phyloP scores from a whole-genome alignment of 2,797 vertebrate species.

The Coranthus polyacanthus region DNA sequence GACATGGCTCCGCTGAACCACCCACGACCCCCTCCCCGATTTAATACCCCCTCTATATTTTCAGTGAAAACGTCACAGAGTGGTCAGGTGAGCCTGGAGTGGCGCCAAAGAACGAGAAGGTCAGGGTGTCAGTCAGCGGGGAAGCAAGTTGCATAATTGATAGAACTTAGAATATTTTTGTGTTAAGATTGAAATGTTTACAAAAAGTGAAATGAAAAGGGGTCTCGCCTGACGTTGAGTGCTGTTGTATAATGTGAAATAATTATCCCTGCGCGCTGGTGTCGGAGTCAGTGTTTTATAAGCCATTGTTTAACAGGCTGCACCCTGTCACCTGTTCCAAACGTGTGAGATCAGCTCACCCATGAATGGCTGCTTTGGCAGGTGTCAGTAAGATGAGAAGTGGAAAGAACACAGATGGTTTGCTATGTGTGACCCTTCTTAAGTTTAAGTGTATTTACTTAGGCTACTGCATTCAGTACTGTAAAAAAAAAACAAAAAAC shows the following conservation, averaged over 20 bases:
- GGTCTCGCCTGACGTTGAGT: slow-evolving; percentile 19
- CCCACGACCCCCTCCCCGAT: not conserved
- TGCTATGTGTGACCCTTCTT: slow-evolving; percentile 9
- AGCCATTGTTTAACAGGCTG: slow-evolving; percentile 71
- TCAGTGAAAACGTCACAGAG: slow-evolving; percentile 25
- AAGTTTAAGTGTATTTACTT: not conserved
- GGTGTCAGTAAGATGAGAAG: slow-evolving; percentile 63
- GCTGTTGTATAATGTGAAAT: slow-evolving; percentile 11
- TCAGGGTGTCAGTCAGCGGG: slow-evolving; percentile 23
- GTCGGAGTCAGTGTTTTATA: slow-evolving; percentile 49
- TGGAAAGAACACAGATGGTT: slow-evolving; percentile 10
- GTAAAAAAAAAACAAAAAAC: not conserved
- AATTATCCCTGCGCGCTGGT: slow-evolving; percentile 21
- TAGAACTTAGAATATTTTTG: not conserved
- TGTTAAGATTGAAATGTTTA: too few species aligned
- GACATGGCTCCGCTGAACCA: slow-evolving; percentile 30
- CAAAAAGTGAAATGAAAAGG: slow-evolving; percentile 7
- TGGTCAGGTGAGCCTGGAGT: slow-evolving; percentile 28
- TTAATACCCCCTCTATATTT: not conserved
- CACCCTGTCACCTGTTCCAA: slow-evolving; percentile 74
- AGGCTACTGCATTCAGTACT: not conserved
- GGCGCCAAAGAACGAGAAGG: slow-evolving; percentile 16
- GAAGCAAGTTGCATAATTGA: slow-evolving; percentile 12
- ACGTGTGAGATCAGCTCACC: slow-evolving; percentile 58
- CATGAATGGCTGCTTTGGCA: slow-evolving; percentile 53